A percentile compares a stretch with the other conserved stretches of the same genome.
Evolutionary conservation across 2,888 invertebrate species (phyloP).

Genomic region (Cyrtodaria siliqua): DNA sequence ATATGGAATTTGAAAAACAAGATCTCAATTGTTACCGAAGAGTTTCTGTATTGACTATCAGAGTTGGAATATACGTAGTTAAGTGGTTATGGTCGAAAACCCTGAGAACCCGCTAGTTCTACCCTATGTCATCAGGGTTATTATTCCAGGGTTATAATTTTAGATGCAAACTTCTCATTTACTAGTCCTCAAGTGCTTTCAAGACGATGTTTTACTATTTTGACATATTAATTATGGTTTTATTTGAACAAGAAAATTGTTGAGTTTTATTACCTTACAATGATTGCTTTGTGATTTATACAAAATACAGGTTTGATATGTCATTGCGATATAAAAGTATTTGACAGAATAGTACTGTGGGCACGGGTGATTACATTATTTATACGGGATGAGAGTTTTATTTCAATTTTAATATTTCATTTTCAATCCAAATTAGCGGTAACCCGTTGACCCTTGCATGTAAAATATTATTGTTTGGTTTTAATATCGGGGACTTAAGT

Average conservation of each 20-base stretch:
- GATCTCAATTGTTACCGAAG: neutral
- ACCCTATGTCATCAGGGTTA: neutral
- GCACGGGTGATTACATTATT: slow-evolving; percentile 9
- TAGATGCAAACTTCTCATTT: slow-evolving; percentile 40
- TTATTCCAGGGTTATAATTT: slow-evolving; percentile 34
- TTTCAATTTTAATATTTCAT: slow-evolving; percentile 33
- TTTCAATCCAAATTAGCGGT: slow-evolving; percentile 10
- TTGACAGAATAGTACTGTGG: neutral
- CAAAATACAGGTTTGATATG: slow-evolving; percentile 25
- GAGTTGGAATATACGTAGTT: neutral
- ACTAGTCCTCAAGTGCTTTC: slow-evolving; percentile 14
- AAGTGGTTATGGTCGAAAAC: neutral
- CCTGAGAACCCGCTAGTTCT: slow-evolving; percentile 1
- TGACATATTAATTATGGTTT: slow-evolving; percentile 59
- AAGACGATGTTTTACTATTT: slow-evolving; percentile 40
- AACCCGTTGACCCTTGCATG: slow-evolving; percentile 3
- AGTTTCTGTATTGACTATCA: neutral
- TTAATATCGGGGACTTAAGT: neutral
- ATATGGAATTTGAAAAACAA: slow-evolving; percentile 1
- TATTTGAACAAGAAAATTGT: slow-evolving; percentile 46
- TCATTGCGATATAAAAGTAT: slow-evolving; percentile 22
- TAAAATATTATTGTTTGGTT: neutral
- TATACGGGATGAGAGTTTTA: slow-evolving; percentile 20
- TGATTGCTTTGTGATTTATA: slow-evolving; percentile 9
- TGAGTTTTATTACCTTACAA: slow-evolving; percentile 29